Evolutionary conservation across 2,113 vertebrate species (phyloP), one percentile per base, ranked within the genome.

Genomic region (Meriones unguiculatus): DNA sequence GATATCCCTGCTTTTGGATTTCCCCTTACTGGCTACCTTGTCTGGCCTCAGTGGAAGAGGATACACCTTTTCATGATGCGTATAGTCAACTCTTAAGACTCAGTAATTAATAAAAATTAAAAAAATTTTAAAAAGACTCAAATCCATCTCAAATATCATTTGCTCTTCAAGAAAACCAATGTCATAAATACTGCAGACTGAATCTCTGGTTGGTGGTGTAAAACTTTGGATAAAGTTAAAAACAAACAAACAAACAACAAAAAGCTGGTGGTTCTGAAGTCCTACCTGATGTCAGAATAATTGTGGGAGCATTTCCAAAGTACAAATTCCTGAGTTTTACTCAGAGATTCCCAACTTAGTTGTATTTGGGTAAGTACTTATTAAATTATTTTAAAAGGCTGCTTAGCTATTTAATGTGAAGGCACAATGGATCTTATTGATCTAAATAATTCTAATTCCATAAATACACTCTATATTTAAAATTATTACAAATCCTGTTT

Each of bases 301-400:
- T 87, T 32, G 70, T 95, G 25, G 18, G 52, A 93, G 17, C 72
- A 91, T 95, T 93, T 85, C 1, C 35, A 95, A 88, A 87, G 69
- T 85, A 32, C 2, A 13, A 77, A 65, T 94, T 80, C 46, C 72
- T 94, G 38, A 59, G 57, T 90, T 30, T 32, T 35, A 90, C 46
- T 85, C 28, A 94, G 84, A 94, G 72, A 94, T 86, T 86, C 22
- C 65, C 88, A 41, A 90, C 59, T 94, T 94, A 90, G 90, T 64
- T 64, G 38, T 77, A 84, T 11, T 64, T 65, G n/a, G 18, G 54
- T 87, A 57, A 94, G 25, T 64, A 41, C 14, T 84, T 81, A 92
- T 88, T 94, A 94, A 93, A 94, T 80, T 86, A 85, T 95, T 94
- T 96, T 92, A 92, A 89, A 64, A 64, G 59, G 22, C 77, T 10